Base-by-base conservation (phyloP, 2,113 vertebrate genomes). In the Morone saxatilis region DNA sequence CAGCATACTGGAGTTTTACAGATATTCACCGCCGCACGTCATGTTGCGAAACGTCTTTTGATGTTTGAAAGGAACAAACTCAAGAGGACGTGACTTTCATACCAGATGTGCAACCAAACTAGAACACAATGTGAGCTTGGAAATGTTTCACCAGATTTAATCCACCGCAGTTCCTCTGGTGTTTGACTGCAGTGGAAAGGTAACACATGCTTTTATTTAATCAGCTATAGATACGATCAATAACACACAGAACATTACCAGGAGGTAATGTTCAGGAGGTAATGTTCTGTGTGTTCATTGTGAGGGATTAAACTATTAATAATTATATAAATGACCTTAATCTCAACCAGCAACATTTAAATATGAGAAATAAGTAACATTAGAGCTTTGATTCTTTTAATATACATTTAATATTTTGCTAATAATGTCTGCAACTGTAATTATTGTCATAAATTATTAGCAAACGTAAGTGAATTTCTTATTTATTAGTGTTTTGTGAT, bases 51-150 rank as follows among this genome's bases (percentile, higher is more conserved):
- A 81, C 36, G 8, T 3, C 40, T 78, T 31, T 61, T 36, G 6
- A 69, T 83, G 51, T 36, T 22, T 72, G 22, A 76, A 40, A 66
- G 7, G 41, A 14, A 41, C 48, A 59, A 60, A 22, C 48, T 53
- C 36, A 1, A 31, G 60, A 17, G n/a, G 54, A 63, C 51, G 7
- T 80, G 60, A 51, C 62, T 43, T 22, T 63, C 76, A 67, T 51
- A 75, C 60, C 71, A 74, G 61, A 76, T 4, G 38, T 7, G 65
- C 67, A 78, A 14, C 77, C 14, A 56, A 53, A n/a, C 50, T 53
- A 47, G 63, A 86, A 81, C 59, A 62, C 9, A 14, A 8, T 54
- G 76, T 81, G 57, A 50, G 20, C 14, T 10, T 40, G 53, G 60
- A 78, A 53, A 45, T 31, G 11, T 59, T 68, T 63, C 13, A 62